These are phyloP conservation scores for Hypotaenidia okinawae DNA, from an alignment of 2,797 vertebrate species.

Conservation along the genomic window DNA sequence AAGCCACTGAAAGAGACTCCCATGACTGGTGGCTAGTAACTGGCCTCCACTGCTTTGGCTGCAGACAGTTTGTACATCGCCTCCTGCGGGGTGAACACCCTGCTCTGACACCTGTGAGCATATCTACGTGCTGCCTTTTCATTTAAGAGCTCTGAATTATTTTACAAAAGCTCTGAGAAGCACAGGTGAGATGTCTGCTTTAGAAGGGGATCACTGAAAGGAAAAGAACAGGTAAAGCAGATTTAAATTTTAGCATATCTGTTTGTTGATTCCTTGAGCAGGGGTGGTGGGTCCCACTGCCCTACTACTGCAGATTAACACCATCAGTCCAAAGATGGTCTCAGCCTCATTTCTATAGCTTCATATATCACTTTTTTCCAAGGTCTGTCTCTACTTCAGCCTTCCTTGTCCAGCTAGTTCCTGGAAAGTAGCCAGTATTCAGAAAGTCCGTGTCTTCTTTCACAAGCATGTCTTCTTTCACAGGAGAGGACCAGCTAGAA, in stretches of 20 bases:
- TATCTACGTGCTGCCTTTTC: background rate
- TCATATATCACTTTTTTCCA: fast-evolving
- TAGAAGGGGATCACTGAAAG: background rate
- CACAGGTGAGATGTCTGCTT: background rate
- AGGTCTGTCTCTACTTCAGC: background rate
- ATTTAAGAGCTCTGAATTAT: background rate
- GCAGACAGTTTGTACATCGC: background rate
- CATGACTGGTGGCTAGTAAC: background rate
- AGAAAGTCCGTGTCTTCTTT: background rate
- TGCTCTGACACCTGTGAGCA: fast-evolving
- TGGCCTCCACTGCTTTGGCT: background rate
- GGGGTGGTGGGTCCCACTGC: background rate
- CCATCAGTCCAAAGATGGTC: background rate
- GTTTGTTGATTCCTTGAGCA: background rate
- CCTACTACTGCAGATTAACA: background rate
- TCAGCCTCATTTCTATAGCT: background rate
- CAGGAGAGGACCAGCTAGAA: background rate
- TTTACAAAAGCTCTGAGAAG: background rate
- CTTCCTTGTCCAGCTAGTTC: background rate
- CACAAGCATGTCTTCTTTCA: background rate
- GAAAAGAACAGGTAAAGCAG: background rate
- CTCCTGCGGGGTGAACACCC: background rate
- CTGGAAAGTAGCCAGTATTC: background rate
- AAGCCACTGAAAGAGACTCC: background rate
- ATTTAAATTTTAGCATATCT: background rate